Evolutionary conservation across 2,113 vertebrate genomes (phyloP).

Genomic region (Mungos mungo): DNA sequence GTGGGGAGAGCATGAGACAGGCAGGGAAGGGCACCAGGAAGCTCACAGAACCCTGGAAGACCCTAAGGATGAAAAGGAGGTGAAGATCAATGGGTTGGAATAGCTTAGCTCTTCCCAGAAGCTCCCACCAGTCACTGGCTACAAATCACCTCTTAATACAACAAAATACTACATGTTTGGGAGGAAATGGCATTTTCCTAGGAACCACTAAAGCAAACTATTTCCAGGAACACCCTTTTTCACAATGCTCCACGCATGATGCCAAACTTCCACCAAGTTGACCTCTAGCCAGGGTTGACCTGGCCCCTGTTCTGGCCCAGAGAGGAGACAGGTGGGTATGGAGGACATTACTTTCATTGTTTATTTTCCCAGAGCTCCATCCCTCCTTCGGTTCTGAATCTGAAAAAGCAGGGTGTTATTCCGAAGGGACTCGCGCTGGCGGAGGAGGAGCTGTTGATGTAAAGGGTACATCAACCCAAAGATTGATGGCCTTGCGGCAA

Average conservation of each 20-base stretch:
- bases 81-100: background rate
- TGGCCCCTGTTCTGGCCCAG: background rate
- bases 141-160: background rate
- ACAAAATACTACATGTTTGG: no score
- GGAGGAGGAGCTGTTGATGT: background rate
- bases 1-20: background rate
- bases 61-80: background rate
- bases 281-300: background rate
- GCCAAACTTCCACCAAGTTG: background rate
- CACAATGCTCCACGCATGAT: background rate
- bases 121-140: background rate
- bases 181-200: background rate
- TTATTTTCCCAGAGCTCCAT: background rate
- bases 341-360: no score
- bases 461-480: background rate
- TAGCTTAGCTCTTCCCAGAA: background rate
- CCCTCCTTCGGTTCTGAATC: background rate
- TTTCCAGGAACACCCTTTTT: background rate
- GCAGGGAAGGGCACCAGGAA: background rate
- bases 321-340: fast-evolving
- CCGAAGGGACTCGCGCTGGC: fast-evolving
- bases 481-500: background rate
- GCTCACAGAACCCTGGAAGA: background rate
- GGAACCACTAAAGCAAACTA: background rate
- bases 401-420: background rate